These are phyloP conservation scores for Dastarcus helophoroides DNA, from an alignment of 2,888 invertebrate species.

Conservation along the genomic window DNA sequence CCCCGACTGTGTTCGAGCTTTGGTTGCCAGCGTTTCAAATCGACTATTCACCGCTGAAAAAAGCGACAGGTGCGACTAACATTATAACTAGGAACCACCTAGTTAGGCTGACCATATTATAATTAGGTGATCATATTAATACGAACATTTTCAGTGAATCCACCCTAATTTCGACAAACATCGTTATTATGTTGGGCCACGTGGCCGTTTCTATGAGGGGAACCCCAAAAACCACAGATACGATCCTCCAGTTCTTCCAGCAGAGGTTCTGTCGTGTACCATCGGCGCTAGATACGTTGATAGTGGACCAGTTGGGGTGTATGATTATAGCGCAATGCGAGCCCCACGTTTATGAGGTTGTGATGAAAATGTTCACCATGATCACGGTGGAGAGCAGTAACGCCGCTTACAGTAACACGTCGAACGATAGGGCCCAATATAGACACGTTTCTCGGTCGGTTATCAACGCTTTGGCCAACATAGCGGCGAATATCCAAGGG, in stretches of 20 bases:
- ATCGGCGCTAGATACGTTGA: constrained; percentile 81
- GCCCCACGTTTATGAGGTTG: constrained; percentile 76
- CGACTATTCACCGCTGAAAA: constrained; percentile 88
- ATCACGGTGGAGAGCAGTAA: constrained; percentile 89
- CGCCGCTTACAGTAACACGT: constrained; percentile 53
- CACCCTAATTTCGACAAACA: constrained; percentile 87
- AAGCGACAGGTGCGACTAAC: constrained; percentile 67
- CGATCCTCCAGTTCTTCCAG: constrained; percentile 92
- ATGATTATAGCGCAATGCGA: constrained; percentile 94
- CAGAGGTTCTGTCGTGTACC: constrained; percentile 91
- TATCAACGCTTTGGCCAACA: constrained; percentile 91
- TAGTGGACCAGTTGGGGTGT: constrained; percentile 94
- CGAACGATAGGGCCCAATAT: constrained; percentile 49
- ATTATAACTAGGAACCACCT: constrained; percentile 6
- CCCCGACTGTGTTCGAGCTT: constrained; percentile 86
- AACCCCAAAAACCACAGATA: constrained; percentile 87
- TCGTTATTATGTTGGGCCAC: constrained; percentile 93
- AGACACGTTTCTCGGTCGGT: constrained; percentile 49
- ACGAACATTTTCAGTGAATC: too few species aligned
- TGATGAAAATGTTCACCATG: constrained; percentile 96
- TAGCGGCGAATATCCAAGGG: constrained; percentile 87
- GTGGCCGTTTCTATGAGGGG: constrained; percentile 91
- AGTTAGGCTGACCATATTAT: too few species aligned
- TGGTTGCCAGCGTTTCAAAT: constrained; percentile 93
- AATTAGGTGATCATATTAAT: too few species aligned